Evolutionary conservation across 2,797 vertebrate species (phyloP).

Genomic region (Apogon hyalosoma): DNA sequence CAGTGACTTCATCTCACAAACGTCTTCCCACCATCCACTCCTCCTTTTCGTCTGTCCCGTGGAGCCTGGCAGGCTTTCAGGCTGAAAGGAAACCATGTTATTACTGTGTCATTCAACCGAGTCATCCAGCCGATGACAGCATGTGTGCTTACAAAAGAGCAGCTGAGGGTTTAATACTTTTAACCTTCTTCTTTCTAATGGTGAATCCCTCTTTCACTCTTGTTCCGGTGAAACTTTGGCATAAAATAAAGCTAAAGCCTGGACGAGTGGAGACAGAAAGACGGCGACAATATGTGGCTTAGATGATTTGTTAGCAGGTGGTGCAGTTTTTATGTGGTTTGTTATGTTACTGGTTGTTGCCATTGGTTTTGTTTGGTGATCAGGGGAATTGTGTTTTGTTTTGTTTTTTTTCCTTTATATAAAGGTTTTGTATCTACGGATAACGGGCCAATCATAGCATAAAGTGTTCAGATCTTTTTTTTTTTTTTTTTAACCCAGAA

Average conservation of each 20-base stretch:
- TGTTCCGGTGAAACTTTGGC: neutral
- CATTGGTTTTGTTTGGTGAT: slow-evolving; percentile 3
- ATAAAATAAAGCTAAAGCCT: slow-evolving; percentile 28
- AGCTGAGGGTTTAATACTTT: slow-evolving; percentile 38
- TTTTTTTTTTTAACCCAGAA: too few species aligned
- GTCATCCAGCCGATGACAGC: slow-evolving; percentile 46
- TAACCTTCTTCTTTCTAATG: slow-evolving; percentile 8
- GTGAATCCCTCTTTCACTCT: slow-evolving; percentile 29
- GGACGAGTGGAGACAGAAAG: slow-evolving; percentile 48
- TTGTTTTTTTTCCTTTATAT: neutral
- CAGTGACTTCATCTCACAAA: slow-evolving; percentile 74
- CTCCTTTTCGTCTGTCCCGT: slow-evolving; percentile 20
- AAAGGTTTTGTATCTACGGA: too few species aligned
- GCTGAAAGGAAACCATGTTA: slow-evolving; percentile 55
- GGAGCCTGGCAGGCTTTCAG: slow-evolving; percentile 47
- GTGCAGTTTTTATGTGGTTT: slow-evolving; percentile 22
- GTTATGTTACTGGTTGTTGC: slow-evolving; percentile 20
- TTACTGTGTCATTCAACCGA: slow-evolving; percentile 63
- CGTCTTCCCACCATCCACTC: slow-evolving; percentile 45
- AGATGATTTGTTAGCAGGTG: slow-evolving; percentile 34
- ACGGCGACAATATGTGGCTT: neutral
- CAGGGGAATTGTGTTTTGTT: slow-evolving; percentile 2
- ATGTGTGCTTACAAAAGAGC: slow-evolving; percentile 50
- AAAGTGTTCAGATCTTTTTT: too few species aligned
- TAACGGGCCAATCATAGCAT: too few species aligned